Conservation (phyloP, 2,797 vertebrate species). For the Tapera naevia region DNA sequence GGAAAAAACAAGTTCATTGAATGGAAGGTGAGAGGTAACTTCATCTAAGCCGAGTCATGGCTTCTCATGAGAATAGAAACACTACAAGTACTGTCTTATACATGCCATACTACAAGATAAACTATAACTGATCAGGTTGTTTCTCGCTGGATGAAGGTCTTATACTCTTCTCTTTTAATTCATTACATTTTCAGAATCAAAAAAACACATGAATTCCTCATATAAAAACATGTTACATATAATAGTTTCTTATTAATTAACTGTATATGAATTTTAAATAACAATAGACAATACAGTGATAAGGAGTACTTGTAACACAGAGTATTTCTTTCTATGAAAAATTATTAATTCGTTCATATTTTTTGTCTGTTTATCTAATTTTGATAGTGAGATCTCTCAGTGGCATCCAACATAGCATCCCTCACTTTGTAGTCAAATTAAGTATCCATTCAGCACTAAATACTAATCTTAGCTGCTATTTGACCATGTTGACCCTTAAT, state of each 20-base stretch:
- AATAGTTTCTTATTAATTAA: background rate
- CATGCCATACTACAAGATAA: background rate
- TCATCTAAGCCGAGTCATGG: background rate
- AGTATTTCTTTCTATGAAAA: background rate
- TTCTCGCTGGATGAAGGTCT: background rate
- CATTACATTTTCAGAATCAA: background rate
- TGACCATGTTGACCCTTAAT: background rate
- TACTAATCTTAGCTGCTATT: background rate
- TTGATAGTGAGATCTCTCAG: background rate
- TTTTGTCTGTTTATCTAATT: background rate
- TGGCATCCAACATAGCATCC: background rate
- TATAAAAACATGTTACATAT: background rate
- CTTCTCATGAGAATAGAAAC: background rate
- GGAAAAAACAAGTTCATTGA: background rate
- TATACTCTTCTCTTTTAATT: background rate
- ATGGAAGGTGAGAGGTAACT: background rate
- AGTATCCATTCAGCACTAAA: conserved; percentile 11
- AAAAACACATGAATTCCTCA: background rate
- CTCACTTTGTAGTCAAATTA: conserved; percentile 9
- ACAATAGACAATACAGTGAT: background rate
- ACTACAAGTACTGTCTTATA: background rate
- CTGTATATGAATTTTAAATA: no score
- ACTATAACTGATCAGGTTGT: background rate
- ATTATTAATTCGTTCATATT: background rate
- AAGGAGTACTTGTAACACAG: background rate